phyloP scores from a whole-genome alignment of 2,888 invertebrate species.

The Brachycybe producta region DNA sequence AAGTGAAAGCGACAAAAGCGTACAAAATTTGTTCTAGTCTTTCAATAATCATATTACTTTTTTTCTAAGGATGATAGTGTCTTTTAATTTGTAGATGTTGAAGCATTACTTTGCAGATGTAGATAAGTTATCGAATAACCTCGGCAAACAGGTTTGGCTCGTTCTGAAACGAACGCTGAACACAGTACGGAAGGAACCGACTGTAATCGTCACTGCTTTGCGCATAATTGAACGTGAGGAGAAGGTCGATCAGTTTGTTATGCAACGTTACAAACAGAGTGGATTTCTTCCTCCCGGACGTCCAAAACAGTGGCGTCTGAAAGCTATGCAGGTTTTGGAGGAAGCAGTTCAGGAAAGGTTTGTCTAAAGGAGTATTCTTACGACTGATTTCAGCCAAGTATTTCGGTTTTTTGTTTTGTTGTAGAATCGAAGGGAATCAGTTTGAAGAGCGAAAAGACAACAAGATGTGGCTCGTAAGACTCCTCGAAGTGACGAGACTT shows the following conservation, averaged over 20 bases:
- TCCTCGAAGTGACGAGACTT: constrained; percentile 75
- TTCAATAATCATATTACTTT: background rate
- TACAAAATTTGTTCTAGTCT: constrained; percentile 24
- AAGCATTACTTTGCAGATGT: constrained; percentile 95
- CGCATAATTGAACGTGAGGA: constrained; percentile 96
- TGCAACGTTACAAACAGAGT: constrained; percentile 61
- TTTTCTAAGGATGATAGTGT: background rate
- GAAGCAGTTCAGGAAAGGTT: constrained; percentile 37
- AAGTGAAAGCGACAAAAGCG: constrained; percentile 70
- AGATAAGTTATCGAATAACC: constrained; percentile 67
- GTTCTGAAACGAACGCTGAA: constrained; percentile 80
- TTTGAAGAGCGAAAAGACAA: constrained; percentile 79
- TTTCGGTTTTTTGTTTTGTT: background rate
- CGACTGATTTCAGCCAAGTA: background rate
- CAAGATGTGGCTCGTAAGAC: constrained; percentile 90
- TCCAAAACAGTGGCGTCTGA: constrained; percentile 79
- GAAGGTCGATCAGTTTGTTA: constrained; percentile 75
- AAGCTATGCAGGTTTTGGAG: constrained; percentile 59
- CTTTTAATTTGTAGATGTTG: constrained; percentile 45
- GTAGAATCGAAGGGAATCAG: constrained; percentile 80
- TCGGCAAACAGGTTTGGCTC: constrained; percentile 83
- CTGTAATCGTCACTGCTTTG: constrained; percentile 86
- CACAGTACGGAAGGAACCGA: constrained; percentile 86
- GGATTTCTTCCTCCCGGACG: constrained; percentile 89
- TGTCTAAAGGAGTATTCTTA: constrained; percentile 5